A percentile compares a stretch with the other conserved stretches of the same genome.
phyloP scores from a whole-genome alignment of 2,113 vertebrate species.

The Balaenoptera acutorostrata region DNA sequence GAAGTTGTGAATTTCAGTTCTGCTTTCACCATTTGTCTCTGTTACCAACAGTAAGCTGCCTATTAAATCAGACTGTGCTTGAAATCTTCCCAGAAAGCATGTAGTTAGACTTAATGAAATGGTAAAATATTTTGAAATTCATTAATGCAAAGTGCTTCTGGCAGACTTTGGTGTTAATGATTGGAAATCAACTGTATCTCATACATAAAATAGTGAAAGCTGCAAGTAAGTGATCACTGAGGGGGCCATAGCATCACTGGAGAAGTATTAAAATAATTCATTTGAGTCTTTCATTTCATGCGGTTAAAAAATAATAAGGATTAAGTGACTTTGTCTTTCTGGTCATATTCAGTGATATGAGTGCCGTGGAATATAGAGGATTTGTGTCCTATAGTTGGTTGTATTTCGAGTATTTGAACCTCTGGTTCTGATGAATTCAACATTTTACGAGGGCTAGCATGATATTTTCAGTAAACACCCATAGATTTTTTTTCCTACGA shows the following conservation, averaged over 20 bases:
- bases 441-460: background rate
- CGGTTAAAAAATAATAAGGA: background rate
- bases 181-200: background rate
- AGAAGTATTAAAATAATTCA: background rate
- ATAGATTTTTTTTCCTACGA: background rate
- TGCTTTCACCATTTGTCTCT: slow-evolving; percentile 21
- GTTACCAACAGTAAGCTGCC: background rate
- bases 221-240: background rate
- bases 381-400: background rate
- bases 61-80: slow-evolving; percentile 16
- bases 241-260: background rate
- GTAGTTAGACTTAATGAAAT: slow-evolving; percentile 15
- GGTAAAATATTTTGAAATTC: slow-evolving; percentile 42
- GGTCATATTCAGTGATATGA: background rate
- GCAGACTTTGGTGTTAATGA: slow-evolving; percentile 29
- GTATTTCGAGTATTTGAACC: background rate
- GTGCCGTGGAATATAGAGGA: background rate
- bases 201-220: background rate
- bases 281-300: background rate
- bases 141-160: background rate
- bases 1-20: background rate
- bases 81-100: background rate
- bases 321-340: background rate
- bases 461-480: background rate
- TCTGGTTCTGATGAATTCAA: slow-evolving; percentile 15